Percentiles rank a stretch among this genome's conserved stretches.
These are phyloP conservation scores for Tetragnatha versicolor DNA, from an alignment of 1,140 invertebrate species.

Conservation along the genomic window DNA sequence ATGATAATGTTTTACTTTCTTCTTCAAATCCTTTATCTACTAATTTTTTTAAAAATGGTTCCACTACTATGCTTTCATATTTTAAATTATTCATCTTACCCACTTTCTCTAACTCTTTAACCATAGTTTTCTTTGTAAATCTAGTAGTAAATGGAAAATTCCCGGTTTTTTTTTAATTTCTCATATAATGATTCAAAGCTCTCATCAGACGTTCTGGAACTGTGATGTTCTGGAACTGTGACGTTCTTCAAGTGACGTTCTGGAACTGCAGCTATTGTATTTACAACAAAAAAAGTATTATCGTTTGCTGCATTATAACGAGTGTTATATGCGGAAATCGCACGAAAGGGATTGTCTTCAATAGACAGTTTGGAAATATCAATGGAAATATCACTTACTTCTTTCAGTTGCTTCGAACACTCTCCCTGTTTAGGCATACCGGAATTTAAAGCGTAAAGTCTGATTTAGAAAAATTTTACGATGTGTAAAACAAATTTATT, in stretches of 20 bases:
- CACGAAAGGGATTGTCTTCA: neutral
- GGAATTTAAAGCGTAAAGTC: too few species aligned
- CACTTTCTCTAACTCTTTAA: neutral
- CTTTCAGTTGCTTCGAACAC: too few species aligned
- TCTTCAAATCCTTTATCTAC: neutral
- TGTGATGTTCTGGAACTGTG: neutral
- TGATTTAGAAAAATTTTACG: too few species aligned
- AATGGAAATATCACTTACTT: too few species aligned
- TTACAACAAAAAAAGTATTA: neutral
- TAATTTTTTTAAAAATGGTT: neutral
- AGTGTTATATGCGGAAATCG: neutral
- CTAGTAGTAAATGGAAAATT: neutral
- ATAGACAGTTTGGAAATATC: too few species aligned
- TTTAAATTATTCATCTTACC: neutral
- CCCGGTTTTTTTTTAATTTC: neutral
- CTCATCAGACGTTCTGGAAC: neutral
- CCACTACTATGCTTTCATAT: neutral
- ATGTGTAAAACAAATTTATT: too few species aligned
- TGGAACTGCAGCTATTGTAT: neutral
- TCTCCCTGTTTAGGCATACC: too few species aligned
- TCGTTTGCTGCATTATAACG: neutral
- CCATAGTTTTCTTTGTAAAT: neutral
- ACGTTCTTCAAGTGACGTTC: neutral
- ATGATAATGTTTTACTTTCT: neutral
- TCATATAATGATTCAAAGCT: neutral